Conservation (phyloP, 2,797 vertebrate species). For the Falco biarmicus region DNA sequence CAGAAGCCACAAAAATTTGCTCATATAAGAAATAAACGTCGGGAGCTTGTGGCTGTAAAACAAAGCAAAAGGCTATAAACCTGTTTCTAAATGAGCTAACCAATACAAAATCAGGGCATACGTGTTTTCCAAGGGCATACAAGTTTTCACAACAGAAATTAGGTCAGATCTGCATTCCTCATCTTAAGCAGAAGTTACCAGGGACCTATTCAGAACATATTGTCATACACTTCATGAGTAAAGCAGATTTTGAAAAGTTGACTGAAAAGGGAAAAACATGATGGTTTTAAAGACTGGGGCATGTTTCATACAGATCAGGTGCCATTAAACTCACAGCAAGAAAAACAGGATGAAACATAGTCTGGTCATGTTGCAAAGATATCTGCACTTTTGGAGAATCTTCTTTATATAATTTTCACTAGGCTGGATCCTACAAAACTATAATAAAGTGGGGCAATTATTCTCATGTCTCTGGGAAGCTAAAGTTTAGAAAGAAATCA, state of each 20-base stretch:
- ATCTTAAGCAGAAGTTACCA: neutral
- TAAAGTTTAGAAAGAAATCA: neutral
- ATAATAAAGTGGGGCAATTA: neutral
- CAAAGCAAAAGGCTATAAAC: neutral
- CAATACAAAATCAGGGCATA: neutral
- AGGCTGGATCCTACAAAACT: neutral
- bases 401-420: neutral
- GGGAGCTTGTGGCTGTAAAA: neutral
- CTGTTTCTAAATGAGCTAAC: neutral
- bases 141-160: neutral
- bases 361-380: neutral
- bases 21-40: neutral
- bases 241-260: neutral
- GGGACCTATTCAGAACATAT: neutral
- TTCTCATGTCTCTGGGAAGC: neutral
- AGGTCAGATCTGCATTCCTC: neutral
- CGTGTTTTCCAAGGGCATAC: neutral
- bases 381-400: neutral
- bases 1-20: neutral
- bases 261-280: neutral
- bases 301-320: neutral
- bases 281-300: neutral
- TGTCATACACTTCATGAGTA: neutral
- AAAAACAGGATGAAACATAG: neutral
- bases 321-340: neutral